A percentile compares a stretch with the other conserved stretches of the same genome.
These are phyloP conservation scores for Macaca fascicularis DNA, from an alignment of 2,113 vertebrate genomes.

Conservation along the genomic window DNA sequence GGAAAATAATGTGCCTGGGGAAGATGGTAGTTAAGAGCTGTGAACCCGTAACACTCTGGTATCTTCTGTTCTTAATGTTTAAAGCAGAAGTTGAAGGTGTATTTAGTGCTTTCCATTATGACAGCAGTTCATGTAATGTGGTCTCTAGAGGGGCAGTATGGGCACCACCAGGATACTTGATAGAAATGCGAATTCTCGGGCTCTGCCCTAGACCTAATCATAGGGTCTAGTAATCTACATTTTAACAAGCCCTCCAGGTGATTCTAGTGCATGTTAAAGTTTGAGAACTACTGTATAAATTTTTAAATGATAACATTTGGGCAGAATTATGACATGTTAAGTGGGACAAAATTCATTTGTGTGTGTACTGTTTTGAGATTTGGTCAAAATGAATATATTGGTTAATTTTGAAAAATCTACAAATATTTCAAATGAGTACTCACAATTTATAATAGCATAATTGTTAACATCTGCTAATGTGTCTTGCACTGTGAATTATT, in stretches of 20 bases:
- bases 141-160: neutral
- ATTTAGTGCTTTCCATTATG: neutral
- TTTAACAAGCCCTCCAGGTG: neutral
- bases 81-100: neutral
- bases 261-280: neutral
- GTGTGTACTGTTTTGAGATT: neutral
- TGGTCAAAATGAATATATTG: neutral
- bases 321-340: neutral
- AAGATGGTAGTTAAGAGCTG: neutral
- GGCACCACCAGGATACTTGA: neutral
- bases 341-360: neutral
- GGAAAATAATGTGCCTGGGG: neutral
- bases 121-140: neutral
- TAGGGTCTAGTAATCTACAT: neutral
- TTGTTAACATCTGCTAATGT: neutral
- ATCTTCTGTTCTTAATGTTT: neutral
- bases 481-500: neutral
- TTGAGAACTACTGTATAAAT: neutral
- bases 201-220: neutral
- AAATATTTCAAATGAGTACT: neutral
- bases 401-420: constrained; percentile 14
- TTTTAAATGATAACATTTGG: neutral
- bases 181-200: neutral
- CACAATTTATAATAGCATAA: neutral
- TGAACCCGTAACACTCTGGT: neutral